phyloP scores from a whole-genome alignment of 92 coral and sea anemone genomes.

The Scolanthus callimorphus region DNA sequence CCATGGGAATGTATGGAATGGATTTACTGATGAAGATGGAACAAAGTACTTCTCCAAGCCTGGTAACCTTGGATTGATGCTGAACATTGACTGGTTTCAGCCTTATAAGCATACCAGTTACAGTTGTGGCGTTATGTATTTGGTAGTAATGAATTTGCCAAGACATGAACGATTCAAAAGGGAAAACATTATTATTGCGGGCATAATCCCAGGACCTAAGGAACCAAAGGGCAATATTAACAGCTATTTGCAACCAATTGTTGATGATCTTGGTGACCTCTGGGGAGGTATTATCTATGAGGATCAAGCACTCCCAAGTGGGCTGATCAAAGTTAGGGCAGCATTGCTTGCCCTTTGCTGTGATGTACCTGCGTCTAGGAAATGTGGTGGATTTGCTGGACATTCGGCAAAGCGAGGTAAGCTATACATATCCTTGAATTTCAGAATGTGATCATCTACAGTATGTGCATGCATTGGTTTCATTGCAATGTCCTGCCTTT shows the following conservation, averaged over 20 bases:
- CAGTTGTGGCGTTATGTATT: conserved; percentile 15
- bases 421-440: background rate
- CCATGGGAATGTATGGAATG: conserved; percentile 29
- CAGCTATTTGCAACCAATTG: conserved; percentile 30
- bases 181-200: conserved; percentile 19
- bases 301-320: conserved; percentile 3
- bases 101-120: conserved; percentile 19
- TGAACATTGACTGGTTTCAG: conserved; percentile 34
- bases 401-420: conserved; percentile 6
- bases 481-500: too few species aligned
- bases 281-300: conserved; percentile 27
- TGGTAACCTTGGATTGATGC: conserved; percentile 21
- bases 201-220: conserved; percentile 22
- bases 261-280: conserved; percentile 22
- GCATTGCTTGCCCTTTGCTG: conserved; percentile 34
- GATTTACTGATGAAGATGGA: conserved; percentile 17
- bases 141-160: conserved; percentile 19
- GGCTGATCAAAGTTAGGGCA: conserved; percentile 14
- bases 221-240: conserved; percentile 23
- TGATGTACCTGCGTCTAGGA: conserved; percentile 38
- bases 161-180: conserved; percentile 11
- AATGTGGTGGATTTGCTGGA: conserved; percentile 50
- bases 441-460: too few species aligned
- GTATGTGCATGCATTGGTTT: too few species aligned
- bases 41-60: conserved; percentile 4